A percentile compares a stretch with the other conserved stretches of the same genome.
Conservation (phyloP, 2,888 invertebrate genomes). For the Hydroisotoma schaefferi region DNA sequence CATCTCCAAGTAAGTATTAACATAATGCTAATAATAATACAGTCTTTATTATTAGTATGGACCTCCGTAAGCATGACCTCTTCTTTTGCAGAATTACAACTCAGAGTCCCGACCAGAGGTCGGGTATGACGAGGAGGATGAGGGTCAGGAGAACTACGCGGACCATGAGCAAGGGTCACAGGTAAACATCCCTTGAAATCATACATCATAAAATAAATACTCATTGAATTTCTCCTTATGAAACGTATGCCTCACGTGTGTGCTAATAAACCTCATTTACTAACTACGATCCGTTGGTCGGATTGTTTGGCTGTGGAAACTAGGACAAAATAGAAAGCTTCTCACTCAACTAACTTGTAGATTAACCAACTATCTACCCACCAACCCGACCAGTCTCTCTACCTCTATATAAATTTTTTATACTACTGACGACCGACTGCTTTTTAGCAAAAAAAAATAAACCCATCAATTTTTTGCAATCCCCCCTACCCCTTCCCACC, state of each 20-base stretch:
- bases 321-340: constrained; percentile 45
- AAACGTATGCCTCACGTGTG: too few relatives aligned
- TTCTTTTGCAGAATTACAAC: neutral
- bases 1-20: constrained; percentile 41
- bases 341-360: constrained; percentile 4
- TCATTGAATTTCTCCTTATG: too few relatives aligned
- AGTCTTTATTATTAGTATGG: too few relatives aligned
- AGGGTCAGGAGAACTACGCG: constrained; percentile 43
- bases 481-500: too few relatives aligned
- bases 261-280: neutral
- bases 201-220: too few relatives aligned
- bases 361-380: too few relatives aligned
- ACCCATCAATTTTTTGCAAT: too few relatives aligned
- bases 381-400: too few relatives aligned
- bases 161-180: constrained; percentile 41
- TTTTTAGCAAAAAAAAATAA: too few relatives aligned
- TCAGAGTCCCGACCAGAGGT: neutral
- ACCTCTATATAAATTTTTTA: too few relatives aligned
- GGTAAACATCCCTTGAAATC: constrained; percentile 12
- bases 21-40: neutral
- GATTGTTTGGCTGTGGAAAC: constrained; percentile 28
- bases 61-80: too few relatives aligned
- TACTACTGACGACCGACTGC: neutral
- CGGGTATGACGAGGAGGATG: constrained; percentile 40
- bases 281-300: neutral